Percentiles rank a stretch among this genome's conserved stretches.
phyloP scores from a whole-genome alignment of 2,888 invertebrate genomes.

The Aplocera efformata region DNA sequence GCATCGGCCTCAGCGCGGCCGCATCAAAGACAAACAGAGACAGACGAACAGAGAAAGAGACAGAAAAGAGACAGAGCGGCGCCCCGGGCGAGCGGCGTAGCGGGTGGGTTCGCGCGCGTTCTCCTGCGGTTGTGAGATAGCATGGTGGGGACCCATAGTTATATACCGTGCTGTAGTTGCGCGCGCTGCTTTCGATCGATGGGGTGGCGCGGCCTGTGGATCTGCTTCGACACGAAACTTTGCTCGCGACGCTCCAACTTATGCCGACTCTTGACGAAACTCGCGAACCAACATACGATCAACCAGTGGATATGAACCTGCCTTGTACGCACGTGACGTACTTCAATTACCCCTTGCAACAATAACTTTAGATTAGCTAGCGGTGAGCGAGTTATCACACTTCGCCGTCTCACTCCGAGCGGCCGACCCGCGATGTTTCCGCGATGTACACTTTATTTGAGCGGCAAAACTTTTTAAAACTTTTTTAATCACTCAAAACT shows the following conservation, averaged over 20 bases:
- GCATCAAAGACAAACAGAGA: constrained; percentile 76
- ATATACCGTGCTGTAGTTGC: constrained; percentile 67
- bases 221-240: constrained; percentile 57
- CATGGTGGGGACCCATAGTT: constrained; percentile 63
- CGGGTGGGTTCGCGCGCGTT: constrained; percentile 72
- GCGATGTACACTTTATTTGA: background rate
- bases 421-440: background rate
- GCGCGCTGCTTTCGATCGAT: constrained; percentile 73
- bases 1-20: constrained; percentile 78
- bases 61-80: constrained; percentile 77
- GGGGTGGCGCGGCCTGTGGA: constrained; percentile 46
- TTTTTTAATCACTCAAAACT: background rate
- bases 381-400: background rate
- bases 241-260: constrained; percentile 56
- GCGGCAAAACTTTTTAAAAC: constrained; percentile 2
- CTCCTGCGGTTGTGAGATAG: constrained; percentile 80
- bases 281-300: constrained; percentile 48
- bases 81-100: constrained; percentile 76
- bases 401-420: background rate
- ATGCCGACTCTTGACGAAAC: constrained; percentile 55
- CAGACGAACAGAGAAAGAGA: constrained; percentile 78
- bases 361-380: constrained; percentile 1
- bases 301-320: constrained; percentile 58
- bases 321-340: constrained; percentile 31
- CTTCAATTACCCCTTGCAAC: constrained; percentile 6